phyloP scores from a whole-genome alignment of 1,140 invertebrate genomes.

The Euwallacea similis region DNA sequence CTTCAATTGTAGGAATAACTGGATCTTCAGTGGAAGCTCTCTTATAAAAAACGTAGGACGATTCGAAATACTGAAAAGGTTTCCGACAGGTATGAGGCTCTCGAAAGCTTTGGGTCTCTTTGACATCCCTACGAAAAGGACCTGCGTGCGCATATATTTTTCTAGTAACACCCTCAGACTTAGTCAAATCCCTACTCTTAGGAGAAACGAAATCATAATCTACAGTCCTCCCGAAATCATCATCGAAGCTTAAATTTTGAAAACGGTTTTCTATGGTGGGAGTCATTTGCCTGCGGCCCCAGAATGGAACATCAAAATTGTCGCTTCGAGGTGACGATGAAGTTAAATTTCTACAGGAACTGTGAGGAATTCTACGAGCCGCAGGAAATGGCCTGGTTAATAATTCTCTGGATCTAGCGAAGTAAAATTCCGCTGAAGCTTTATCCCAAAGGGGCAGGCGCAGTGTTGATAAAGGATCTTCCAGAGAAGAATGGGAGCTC shows the following conservation, averaged over 20 bases:
- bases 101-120: conserved; percentile 33
- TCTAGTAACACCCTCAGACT: conserved; percentile 51
- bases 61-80: conserved; percentile 43
- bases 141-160: conserved; percentile 47
- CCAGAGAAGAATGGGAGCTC: conserved; percentile 50
- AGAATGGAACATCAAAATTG: conserved; percentile 16
- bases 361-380: conserved; percentile 39
- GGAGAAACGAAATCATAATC: neutral
- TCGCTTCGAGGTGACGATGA: conserved; percentile 11
- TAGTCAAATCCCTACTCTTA: conserved; percentile 47
- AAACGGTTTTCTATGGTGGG: conserved; percentile 43
- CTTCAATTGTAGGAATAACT: conserved; percentile 14
- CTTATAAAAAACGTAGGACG: conserved; percentile 48
- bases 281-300: conserved; percentile 19
- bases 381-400: conserved; percentile 61
- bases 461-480: conserved; percentile 52
- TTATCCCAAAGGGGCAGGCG: conserved; percentile 71
- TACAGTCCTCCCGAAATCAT: conserved; percentile 30
- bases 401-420: conserved; percentile 70
- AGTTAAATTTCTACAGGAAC: conserved; percentile 42
- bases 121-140: conserved; percentile 11
- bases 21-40: conserved; percentile 40
- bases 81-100: conserved; percentile 15
- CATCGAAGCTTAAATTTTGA: conserved; percentile 47
- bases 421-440: conserved; percentile 72